These are phyloP conservation scores for Apistogramma diplotaenia DNA, from an alignment of 2,113 vertebrate genomes.

Conservation along the genomic window DNA sequence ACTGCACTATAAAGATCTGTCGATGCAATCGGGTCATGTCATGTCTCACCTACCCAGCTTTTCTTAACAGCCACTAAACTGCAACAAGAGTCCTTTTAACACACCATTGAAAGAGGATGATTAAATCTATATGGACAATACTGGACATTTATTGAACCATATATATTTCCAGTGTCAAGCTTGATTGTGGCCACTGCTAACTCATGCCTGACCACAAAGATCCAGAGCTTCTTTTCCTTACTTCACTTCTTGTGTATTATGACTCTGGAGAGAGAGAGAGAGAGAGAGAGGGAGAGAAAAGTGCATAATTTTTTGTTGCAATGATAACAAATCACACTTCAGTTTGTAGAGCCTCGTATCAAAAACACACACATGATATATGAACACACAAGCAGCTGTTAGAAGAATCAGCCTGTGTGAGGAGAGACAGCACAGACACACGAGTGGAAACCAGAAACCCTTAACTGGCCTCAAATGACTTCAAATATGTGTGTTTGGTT, in stretches of 20 bases:
- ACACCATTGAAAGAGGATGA: not conserved
- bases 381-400: conserved; percentile 49
- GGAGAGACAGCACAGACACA: conserved; percentile 4
- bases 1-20: conserved; percentile 28
- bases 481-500: conserved; percentile 31
- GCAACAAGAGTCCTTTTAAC: not conserved
- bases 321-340: not conserved
- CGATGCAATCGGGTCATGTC: not conserved
- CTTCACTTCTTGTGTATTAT: not conserved
- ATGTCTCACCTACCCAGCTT: not conserved
- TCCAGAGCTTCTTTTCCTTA: not conserved
- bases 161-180: not conserved
- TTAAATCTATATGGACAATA: not conserved
- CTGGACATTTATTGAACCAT: not conserved
- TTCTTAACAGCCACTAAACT: conserved; percentile 20
- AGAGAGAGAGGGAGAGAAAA: no score
- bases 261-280: no score
- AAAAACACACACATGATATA: not conserved
- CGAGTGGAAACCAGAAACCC: conserved; percentile 50
- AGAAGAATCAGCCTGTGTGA: conserved; percentile 42
- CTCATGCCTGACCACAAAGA: not conserved
- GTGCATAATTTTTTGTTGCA: not conserved
- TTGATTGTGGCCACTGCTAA: not conserved
- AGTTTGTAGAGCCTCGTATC: not conserved
- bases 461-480: conserved; percentile 51